Conservation (phyloP, 2,888 invertebrate species). For the Eurytoma adleriae region DNA sequence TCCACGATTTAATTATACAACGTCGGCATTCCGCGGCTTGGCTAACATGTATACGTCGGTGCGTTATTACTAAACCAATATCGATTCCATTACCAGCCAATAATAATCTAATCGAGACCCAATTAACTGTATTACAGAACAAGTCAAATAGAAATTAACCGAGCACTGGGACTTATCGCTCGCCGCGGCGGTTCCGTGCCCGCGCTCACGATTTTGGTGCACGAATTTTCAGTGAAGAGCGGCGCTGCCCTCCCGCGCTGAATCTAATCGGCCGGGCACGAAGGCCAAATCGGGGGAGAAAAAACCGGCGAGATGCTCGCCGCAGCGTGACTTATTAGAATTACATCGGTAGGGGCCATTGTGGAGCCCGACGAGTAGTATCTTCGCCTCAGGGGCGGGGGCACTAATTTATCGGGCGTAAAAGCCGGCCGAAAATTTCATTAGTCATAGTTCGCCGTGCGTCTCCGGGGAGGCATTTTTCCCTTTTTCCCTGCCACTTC, state of each 20-base stretch:
- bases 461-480: not conserved
- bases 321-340: slow-evolving; percentile 52
- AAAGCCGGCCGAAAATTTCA: slow-evolving; percentile 48
- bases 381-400: not conserved
- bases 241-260: slow-evolving; percentile 24
- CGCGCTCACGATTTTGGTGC: slow-evolving; percentile 15
- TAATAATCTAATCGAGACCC: slow-evolving; percentile 41
- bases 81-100: slow-evolving; percentile 24
- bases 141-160: not conserved
- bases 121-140: slow-evolving; percentile 40
- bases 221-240: slow-evolving; percentile 42
- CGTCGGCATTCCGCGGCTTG: not conserved
- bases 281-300: not conserved
- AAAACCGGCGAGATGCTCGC: slow-evolving; percentile 24
- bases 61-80: slow-evolving; percentile 43
- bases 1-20: slow-evolving; percentile 26
- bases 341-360: slow-evolving; percentile 31
- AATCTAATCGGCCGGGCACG: slow-evolving; percentile 46
- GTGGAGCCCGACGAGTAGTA: not conserved
- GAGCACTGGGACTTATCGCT: not conserved
- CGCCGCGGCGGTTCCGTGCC: not conserved
- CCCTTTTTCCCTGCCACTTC: too few species aligned
- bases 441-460: slow-evolving; percentile 39
- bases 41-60: not conserved
- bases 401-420: slow-evolving; percentile 1